Percentiles rank a stretch among this genome's conserved stretches.
phyloP scores from a whole-genome alignment of 2,797 vertebrate species.

The Lepilemur septentrionalis region DNA sequence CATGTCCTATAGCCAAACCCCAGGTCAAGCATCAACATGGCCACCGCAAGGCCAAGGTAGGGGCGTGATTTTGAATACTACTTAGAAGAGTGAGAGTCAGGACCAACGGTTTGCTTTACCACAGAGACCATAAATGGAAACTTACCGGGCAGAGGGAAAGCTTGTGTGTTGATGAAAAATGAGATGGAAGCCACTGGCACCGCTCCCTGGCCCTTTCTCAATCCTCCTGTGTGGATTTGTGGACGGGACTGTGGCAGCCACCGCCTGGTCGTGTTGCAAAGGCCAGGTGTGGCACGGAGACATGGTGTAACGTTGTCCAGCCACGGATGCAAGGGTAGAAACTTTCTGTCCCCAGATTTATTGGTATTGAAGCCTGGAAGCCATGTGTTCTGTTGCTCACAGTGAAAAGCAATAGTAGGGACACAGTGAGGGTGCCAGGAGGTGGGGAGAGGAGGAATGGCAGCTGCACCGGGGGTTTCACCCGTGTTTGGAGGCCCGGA shows the following conservation, averaged over 20 bases:
- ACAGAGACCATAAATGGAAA: not conserved
- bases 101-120: not conserved
- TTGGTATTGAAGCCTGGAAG: not conserved
- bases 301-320: not conserved
- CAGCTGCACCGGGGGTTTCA: not conserved
- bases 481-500: not conserved
- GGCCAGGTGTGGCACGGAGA: not conserved
- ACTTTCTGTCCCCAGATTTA: not conserved
- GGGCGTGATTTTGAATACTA: not conserved
- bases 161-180: not conserved
- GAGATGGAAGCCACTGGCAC: not conserved
- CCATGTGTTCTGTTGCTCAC: not conserved
- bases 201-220: not conserved
- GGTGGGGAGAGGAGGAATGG: not conserved
- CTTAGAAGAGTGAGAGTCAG: not conserved
- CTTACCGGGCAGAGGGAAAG: not conserved
- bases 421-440: not conserved
- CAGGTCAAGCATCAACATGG: not conserved
- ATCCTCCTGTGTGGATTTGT: not conserved
- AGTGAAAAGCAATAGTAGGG: not conserved
- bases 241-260: not conserved
- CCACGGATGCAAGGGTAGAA: not conserved
- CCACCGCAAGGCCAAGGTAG: accelerated
- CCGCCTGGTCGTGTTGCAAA: not conserved
- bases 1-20: not conserved